phyloP scores from a whole-genome alignment of 2,113 vertebrate species.

The Regulus satrapa region DNA sequence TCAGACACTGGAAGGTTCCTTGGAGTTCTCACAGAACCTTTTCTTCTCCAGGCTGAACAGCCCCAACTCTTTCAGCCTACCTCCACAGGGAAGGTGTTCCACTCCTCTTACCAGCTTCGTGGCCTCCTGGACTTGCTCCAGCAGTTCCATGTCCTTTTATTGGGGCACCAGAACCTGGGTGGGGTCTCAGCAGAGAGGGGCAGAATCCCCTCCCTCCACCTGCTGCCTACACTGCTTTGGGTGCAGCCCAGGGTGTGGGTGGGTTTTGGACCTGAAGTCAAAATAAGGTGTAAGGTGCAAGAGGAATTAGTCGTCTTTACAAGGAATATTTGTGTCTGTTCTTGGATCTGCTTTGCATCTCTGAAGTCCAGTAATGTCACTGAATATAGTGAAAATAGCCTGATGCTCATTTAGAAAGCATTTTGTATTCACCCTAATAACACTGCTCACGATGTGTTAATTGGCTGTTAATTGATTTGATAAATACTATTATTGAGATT shows the following conservation, averaged over 20 bases:
- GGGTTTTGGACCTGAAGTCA: neutral
- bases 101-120: accelerated
- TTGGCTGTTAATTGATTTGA: conserved; percentile 64
- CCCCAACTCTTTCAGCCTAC: neutral
- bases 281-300: neutral
- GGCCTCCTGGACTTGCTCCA: neutral
- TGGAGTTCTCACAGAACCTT: neutral
- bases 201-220: neutral
- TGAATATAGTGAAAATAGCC: neutral
- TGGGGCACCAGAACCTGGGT: neutral
- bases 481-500: conserved; percentile 69
- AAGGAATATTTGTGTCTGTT: neutral
- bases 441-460: conserved; percentile 46
- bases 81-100: neutral
- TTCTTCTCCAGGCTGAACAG: neutral
- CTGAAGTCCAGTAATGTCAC: neutral
- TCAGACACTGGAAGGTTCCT: neutral
- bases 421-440: conserved; percentile 55
- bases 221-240: neutral
- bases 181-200: neutral
- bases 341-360: neutral
- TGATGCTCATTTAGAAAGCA: neutral
- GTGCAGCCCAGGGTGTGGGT: neutral
- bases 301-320: neutral
- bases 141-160: accelerated